phyloP scores from a whole-genome alignment of 2,888 invertebrate species.

The Heteropelma amictum region DNA sequence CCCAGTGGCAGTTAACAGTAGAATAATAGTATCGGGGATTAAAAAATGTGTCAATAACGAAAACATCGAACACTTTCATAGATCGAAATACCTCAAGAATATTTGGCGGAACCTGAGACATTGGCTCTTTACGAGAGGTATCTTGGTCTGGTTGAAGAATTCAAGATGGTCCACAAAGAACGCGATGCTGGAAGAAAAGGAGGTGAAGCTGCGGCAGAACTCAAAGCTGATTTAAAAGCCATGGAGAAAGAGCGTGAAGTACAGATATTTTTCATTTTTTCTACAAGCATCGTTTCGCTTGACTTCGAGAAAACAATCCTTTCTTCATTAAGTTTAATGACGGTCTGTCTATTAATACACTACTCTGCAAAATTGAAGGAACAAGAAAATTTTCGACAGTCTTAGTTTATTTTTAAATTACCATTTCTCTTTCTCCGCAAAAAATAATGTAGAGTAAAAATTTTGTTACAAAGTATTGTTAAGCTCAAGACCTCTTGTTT shows the following conservation, averaged over 20 bases:
- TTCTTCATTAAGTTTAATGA: not conserved
- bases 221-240: constrained; percentile 89
- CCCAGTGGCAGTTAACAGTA: not conserved
- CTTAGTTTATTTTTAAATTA: too few species aligned
- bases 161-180: constrained; percentile 88
- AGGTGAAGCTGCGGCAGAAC: constrained; percentile 86
- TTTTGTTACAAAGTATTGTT: too few species aligned
- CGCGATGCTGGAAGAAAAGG: constrained; percentile 80
- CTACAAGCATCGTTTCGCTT: not conserved
- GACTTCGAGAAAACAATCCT: not conserved
- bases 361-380: not conserved
- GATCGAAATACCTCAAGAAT: constrained; percentile 87
- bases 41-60: not conserved
- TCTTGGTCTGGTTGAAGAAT: constrained; percentile 87
- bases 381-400: too few species aligned
- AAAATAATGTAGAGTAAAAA: too few species aligned
- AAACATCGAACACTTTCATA: constrained; percentile 73
- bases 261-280: constrained; percentile 7
- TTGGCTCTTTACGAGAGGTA: constrained; percentile 86
- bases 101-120: constrained; percentile 86
- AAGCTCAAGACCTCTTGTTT: too few species aligned
- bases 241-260: constrained; percentile 88
- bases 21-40: not conserved
- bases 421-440: too few species aligned
- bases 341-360: too few species aligned